These are phyloP conservation scores for Drosophila yooni DNA, from an alignment of 2,888 invertebrate species.

Conservation along the genomic window DNA sequence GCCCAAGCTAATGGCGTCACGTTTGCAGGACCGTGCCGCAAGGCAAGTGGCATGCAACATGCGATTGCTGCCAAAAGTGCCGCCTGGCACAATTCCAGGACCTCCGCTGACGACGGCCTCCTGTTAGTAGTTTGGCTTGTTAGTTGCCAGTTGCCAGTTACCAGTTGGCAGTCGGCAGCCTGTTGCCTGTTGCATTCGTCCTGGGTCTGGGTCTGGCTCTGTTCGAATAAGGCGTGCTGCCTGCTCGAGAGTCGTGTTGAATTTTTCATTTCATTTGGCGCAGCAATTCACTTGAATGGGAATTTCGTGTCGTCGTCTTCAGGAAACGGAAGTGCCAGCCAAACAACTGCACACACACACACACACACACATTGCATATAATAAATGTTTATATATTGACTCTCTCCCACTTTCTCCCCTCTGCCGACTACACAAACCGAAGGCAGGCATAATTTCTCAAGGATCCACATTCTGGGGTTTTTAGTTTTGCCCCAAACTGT, in stretches of 20 bases:
- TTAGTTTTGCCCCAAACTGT: slow-evolving; percentile 26
- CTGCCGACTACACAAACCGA: slow-evolving; percentile 41
- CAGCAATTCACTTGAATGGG: slow-evolving; percentile 83
- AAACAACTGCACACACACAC: slow-evolving; percentile 69
- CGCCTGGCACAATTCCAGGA: slow-evolving; percentile 79
- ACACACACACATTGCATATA: slow-evolving; percentile 62
- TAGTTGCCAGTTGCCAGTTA: slow-evolving; percentile 59
- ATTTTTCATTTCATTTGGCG: slow-evolving; percentile 84
- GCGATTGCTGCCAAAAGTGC: slow-evolving; percentile 83
- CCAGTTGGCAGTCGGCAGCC: slow-evolving; percentile 23
- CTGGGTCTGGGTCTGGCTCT: slow-evolving; percentile 1
- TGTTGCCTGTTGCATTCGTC: slow-evolving; percentile 72
- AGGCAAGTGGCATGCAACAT: slow-evolving; percentile 83
- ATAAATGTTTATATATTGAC: slow-evolving; percentile 75
- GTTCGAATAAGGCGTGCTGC: slow-evolving; percentile 47
- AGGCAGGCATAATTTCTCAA: slow-evolving; percentile 47
- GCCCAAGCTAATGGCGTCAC: slow-evolving; percentile 82
- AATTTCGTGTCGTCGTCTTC: slow-evolving; percentile 79
- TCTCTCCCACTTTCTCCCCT: neutral
- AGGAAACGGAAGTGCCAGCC: slow-evolving; percentile 77
- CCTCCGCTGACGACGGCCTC: slow-evolving; percentile 46
- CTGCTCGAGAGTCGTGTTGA: slow-evolving; percentile 71
- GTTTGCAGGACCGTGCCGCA: slow-evolving; percentile 72
- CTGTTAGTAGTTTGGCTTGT: slow-evolving; percentile 77
- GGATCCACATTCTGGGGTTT: slow-evolving; percentile 20